Conservation (phyloP, 2,888 invertebrate species). For the Amiota communis region DNA sequence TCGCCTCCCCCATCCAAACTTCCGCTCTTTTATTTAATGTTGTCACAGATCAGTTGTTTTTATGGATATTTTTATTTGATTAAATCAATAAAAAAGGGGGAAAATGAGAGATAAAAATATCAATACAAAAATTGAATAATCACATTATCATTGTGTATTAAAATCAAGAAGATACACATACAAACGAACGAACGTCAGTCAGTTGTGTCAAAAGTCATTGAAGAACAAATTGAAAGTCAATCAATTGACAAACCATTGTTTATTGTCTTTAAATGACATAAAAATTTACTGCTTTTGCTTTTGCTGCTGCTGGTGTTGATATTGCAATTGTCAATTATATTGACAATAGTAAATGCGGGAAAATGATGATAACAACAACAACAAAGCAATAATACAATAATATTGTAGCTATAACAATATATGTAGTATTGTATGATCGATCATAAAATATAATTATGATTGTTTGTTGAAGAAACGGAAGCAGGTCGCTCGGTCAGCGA, state of each 20-base stretch:
- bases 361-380: constrained; percentile 33
- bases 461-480: constrained; percentile 34
- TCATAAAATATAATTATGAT: not conserved
- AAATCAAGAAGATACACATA: too few relatives aligned
- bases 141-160: too few relatives aligned
- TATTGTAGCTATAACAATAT: constrained; percentile 24
- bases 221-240: too few relatives aligned
- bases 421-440: constrained; percentile 36
- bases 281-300: constrained; percentile 13
- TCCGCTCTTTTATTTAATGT: too few relatives aligned
- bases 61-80: too few relatives aligned
- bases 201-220: too few relatives aligned
- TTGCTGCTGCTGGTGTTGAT: constrained; percentile 35
- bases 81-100: too few relatives aligned
- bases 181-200: too few relatives aligned
- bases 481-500: constrained; percentile 43
- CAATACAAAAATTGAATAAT: too few relatives aligned
- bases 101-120: too few relatives aligned
- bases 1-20: not conserved
- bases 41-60: too few relatives aligned
- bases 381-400: not conserved
- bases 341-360: constrained; percentile 21
- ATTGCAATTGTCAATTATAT: not conserved
- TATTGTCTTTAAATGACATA: not conserved
- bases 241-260: not conserved